phyloP scores from a whole-genome alignment of 2,113 vertebrate species.

The Lepus timidus region DNA sequence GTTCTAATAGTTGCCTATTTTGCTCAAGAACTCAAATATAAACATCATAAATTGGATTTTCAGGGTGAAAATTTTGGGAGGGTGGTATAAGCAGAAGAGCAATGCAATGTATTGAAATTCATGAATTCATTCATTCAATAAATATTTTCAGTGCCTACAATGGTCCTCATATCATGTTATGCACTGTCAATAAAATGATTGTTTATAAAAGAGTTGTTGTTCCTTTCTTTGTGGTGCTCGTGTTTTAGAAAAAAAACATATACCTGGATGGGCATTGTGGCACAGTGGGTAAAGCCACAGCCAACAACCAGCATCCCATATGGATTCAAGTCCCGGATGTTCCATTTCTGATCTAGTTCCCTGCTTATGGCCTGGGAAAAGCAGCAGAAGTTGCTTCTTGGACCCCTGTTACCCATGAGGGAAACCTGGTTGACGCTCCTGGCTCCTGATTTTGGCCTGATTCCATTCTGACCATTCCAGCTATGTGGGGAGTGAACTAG shows the following conservation, averaged over 20 bases:
- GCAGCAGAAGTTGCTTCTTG: too few relatives aligned
- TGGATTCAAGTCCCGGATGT: too few relatives aligned
- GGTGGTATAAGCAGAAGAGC: background rate
- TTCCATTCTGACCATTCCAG: too few relatives aligned
- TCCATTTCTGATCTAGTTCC: too few relatives aligned
- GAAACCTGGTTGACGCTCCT: too few relatives aligned
- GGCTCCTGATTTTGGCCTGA: too few relatives aligned
- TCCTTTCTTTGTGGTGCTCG: background rate
- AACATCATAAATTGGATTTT: background rate
- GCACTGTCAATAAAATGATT: background rate
- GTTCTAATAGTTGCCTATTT: slow-evolving; percentile 6
- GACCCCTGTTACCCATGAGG: too few relatives aligned
- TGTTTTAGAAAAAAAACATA: background rate
- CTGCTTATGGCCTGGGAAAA: too few relatives aligned
- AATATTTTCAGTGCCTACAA: slow-evolving; percentile 1
- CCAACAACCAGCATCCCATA: too few relatives aligned
- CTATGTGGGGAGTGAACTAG: too few relatives aligned
- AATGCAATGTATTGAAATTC: slow-evolving; percentile 28
- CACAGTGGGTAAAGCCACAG: too few relatives aligned
- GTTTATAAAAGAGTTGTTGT: background rate
- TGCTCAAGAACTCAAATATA: slow-evolving; percentile 15
- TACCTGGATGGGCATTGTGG: too few relatives aligned
- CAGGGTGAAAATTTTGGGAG: background rate
- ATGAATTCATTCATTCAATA: background rate
- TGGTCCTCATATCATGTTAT: background rate